phyloP scores from a whole-genome alignment of 2,888 invertebrate species.

The Eugnorisma glareosa region DNA sequence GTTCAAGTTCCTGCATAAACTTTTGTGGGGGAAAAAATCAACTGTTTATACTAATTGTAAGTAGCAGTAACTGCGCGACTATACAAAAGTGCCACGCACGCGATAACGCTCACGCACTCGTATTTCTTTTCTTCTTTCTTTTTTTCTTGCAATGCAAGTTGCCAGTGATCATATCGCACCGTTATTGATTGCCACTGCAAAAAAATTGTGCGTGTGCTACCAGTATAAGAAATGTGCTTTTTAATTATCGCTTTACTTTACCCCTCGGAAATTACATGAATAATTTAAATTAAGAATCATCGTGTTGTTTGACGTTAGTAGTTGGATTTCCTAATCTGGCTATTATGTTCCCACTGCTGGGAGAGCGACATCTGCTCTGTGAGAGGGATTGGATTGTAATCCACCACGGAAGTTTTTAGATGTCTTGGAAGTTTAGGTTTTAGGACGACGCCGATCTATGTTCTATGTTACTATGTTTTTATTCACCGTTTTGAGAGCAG shows the following conservation, averaged over 20 bases:
- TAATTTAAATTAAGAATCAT: constrained; percentile 42
- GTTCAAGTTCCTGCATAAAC: constrained; percentile 38
- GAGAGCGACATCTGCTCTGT: background rate
- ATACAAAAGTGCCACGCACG: constrained; percentile 45
- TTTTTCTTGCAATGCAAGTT: constrained; percentile 53
- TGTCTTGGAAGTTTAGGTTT: too few relatives aligned
- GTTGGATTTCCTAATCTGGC: too few relatives aligned
- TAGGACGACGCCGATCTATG: too few relatives aligned
- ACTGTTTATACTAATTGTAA: constrained; percentile 60
- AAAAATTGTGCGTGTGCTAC: constrained; percentile 58
- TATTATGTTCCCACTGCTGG: too few relatives aligned
- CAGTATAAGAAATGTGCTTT: constrained; percentile 49
- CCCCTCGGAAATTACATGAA: constrained; percentile 46
- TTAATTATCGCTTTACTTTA: constrained; percentile 41
- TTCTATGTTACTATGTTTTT: too few relatives aligned
- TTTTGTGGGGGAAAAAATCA: constrained; percentile 30
- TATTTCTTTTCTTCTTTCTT: constrained; percentile 29
- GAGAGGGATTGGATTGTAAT: background rate
- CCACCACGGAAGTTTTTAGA: background rate
- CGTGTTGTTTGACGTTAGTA: background rate
- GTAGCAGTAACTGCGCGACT: constrained; percentile 49
- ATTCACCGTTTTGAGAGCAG: background rate
- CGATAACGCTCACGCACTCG: constrained; percentile 62
- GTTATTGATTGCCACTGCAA: constrained; percentile 62
- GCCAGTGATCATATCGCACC: constrained; percentile 54